phyloP scores from a whole-genome alignment of 1,140 invertebrate species.

The Elymnias hypermnestra region DNA sequence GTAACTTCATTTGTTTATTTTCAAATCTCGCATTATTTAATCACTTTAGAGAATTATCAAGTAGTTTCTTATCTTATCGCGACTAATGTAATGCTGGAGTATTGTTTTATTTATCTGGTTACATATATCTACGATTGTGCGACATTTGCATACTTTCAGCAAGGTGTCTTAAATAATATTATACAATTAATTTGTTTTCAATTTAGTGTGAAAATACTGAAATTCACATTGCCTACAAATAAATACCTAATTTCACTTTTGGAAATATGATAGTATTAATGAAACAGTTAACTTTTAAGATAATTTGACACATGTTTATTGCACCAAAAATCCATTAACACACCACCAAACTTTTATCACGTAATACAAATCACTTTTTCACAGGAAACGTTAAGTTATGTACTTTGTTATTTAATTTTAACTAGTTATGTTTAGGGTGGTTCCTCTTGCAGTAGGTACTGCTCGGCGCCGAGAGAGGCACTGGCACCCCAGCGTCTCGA shows the following conservation, averaged over 20 bases:
- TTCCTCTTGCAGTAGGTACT: constrained; percentile 16
- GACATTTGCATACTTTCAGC: neutral
- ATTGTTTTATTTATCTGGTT: neutral
- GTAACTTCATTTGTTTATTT: too few species aligned
- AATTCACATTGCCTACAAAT: too few species aligned
- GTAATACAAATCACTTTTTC: too few species aligned
- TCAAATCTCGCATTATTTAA: neutral
- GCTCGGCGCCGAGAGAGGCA: constrained; percentile 35
- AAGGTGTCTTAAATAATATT: neutral
- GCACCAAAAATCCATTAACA: too few species aligned
- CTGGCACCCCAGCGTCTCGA: constrained; percentile 43
- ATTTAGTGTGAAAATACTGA: too few species aligned
- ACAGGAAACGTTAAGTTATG: too few species aligned
- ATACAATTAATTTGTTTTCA: neutral
- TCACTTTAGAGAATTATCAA: constrained; percentile 10
- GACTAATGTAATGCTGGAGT: constrained; percentile 10
- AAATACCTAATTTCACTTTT: too few species aligned
- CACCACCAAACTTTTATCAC: too few species aligned
- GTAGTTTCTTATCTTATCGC: constrained; percentile 20
- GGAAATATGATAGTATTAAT: too few species aligned
- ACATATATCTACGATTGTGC: constrained; percentile 1
- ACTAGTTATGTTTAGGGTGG: constrained; percentile 7
- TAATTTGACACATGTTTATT: too few species aligned
- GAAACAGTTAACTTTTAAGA: too few species aligned
- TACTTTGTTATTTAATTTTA: too few species aligned